phyloP scores from a whole-genome alignment of 2,888 invertebrate genomes.

The Aleiodes testaceus region DNA sequence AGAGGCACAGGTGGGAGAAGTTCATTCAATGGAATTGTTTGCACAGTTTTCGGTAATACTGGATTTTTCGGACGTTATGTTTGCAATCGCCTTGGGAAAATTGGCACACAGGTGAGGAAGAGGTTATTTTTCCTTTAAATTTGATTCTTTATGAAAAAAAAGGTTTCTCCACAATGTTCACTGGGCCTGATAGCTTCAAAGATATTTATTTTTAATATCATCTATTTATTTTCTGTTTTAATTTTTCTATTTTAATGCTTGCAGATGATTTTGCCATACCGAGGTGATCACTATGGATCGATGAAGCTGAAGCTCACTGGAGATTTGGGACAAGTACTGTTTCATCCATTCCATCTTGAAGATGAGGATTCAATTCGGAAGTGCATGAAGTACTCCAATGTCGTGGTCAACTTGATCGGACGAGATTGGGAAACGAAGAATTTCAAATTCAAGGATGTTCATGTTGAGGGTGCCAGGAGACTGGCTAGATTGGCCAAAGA shows the following conservation, averaged over 20 bases:
- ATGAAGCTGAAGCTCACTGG: conserved; percentile 88
- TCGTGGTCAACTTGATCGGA: conserved; percentile 96
- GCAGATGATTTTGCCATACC: conserved; percentile 93
- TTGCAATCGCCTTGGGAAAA: conserved; percentile 91
- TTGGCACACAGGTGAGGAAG: conserved; percentile 80
- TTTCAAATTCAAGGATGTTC: conserved; percentile 88
- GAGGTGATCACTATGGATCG: conserved; percentile 88
- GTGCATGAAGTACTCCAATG: conserved; percentile 94
- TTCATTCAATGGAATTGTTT: conserved; percentile 96
- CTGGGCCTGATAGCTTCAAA: background rate
- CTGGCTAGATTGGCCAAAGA: conserved; percentile 85
- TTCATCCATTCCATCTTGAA: conserved; percentile 86
- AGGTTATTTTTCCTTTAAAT: conserved; percentile 9
- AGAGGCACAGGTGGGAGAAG: conserved; percentile 93
- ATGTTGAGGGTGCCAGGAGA: conserved; percentile 87
- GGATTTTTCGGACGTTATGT: conserved; percentile 93
- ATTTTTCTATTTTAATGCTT: conserved; percentile 59
- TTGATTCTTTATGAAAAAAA: too few species aligned
- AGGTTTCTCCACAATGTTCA: too few species aligned
- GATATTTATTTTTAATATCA: background rate
- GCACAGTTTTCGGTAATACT: conserved; percentile 96
- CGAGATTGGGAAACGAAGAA: conserved; percentile 94
- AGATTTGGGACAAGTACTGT: conserved; percentile 96
- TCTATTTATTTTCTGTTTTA: background rate
- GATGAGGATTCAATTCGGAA: conserved; percentile 91